Percentiles rank a stretch among this genome's conserved stretches.
phyloP scores from a whole-genome alignment of 2,888 invertebrate species.

The Parasteatoda lunata region DNA sequence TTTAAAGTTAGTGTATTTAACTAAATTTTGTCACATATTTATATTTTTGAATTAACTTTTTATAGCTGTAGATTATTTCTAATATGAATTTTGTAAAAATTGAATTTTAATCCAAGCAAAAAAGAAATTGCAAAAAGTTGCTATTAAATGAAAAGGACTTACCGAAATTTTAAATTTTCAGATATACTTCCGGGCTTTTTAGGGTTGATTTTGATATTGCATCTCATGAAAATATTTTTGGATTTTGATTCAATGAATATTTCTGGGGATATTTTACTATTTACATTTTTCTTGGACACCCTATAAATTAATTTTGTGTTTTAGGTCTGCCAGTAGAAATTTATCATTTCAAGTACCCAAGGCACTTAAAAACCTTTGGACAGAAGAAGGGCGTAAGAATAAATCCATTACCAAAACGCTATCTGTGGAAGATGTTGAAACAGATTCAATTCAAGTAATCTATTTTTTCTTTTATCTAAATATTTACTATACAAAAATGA shows the following conservation, averaged over 20 bases:
- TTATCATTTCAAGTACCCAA: background rate
- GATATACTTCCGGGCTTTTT: too few species aligned
- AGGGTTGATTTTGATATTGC: background rate
- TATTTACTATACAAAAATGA: background rate
- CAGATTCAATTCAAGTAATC: slow-evolving; percentile 9
- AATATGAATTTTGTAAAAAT: too few species aligned
- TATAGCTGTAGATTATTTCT: too few species aligned
- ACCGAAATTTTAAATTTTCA: too few species aligned
- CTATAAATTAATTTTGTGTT: background rate
- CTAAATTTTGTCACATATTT: too few species aligned
- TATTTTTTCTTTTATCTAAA: background rate
- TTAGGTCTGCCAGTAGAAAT: slow-evolving; percentile 29
- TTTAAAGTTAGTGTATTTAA: too few species aligned
- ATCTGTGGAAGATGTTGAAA: background rate
- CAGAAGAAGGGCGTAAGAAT: slow-evolving; percentile 37
- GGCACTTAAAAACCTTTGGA: slow-evolving; percentile 28
- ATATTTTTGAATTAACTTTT: too few species aligned
- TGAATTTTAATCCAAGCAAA: too few species aligned
- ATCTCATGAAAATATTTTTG: background rate
- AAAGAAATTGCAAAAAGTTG: too few species aligned
- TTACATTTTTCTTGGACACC: background rate
- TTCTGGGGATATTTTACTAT: background rate
- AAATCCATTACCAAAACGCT: background rate
- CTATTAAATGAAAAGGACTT: too few species aligned
- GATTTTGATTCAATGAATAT: background rate